These are phyloP conservation scores for Phalacrocorax brasilianus DNA, from an alignment of 2,113 vertebrate species.

Conservation along the genomic window DNA sequence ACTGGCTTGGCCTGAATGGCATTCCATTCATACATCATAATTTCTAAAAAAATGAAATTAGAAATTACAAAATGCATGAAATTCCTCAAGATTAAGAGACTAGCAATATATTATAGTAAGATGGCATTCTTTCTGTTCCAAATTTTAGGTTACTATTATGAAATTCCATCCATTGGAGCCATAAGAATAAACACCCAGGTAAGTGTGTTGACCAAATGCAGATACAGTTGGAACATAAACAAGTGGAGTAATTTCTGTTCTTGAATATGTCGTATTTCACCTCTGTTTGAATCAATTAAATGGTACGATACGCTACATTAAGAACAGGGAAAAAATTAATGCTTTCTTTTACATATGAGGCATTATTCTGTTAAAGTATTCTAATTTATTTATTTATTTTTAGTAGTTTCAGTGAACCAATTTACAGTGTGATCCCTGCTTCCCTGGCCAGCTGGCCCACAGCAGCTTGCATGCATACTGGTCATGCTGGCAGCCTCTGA, in stretches of 20 bases:
- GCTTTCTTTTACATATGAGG: neutral
- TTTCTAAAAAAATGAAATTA: neutral
- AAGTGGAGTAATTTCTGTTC: neutral
- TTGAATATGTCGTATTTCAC: neutral
- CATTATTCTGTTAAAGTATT: neutral
- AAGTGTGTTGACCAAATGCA: neutral
- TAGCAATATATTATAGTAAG: neutral
- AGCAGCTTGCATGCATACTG: neutral
- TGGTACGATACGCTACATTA: neutral
- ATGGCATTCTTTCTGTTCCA: neutral
- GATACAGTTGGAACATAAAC: neutral
- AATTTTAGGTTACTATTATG: conserved; percentile 93
- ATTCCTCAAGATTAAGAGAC: neutral
- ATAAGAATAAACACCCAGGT: conserved; percentile 99
- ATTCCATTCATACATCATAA: neutral
- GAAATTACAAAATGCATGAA: neutral
- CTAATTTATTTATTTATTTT: neutral
- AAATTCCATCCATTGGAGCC: conserved; percentile 97
- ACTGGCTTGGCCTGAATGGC: neutral
- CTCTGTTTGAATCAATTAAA: neutral
- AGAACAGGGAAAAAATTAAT: neutral
- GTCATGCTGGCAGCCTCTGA: rapidly evolving
- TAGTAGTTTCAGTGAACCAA: neutral
- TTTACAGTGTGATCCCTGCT: neutral
- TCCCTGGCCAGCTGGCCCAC: neutral